Percentiles rank a stretch among this genome's conserved stretches.
These are phyloP conservation scores for Camponotus vicinus DNA, from an alignment of 1,140 invertebrate genomes.

Conservation along the genomic window DNA sequence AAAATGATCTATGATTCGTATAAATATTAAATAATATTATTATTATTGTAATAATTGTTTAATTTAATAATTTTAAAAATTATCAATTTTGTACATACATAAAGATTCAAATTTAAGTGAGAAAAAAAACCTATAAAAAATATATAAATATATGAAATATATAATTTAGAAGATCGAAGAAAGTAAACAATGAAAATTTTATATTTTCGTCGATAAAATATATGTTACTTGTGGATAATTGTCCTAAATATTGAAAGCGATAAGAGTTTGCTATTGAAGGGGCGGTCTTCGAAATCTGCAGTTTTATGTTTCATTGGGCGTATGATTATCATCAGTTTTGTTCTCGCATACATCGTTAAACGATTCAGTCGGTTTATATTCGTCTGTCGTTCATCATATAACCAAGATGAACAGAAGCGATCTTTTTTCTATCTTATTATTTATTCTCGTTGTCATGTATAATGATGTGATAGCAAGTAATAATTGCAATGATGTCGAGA, in stretches of 20 bases:
- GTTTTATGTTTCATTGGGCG: conserved; percentile 59
- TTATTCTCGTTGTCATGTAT: not conserved
- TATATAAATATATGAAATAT: conserved; percentile 1
- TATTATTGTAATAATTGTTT: not conserved
- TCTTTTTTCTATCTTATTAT: not conserved
- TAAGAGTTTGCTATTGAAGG: conserved; percentile 11
- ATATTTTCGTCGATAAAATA: not conserved
- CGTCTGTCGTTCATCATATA: not conserved
- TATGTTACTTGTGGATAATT: not conserved
- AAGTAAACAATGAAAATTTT: not conserved
- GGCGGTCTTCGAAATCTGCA: conserved; percentile 40
- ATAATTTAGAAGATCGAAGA: not conserved
- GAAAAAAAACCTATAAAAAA: too few relatives aligned
- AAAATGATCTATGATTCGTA: not conserved
- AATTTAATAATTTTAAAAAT: conserved; percentile 24
- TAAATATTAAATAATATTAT: conserved; percentile 11
- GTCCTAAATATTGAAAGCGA: not conserved
- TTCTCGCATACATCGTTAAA: not conserved
- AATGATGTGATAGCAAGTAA: not conserved
- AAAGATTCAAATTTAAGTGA: not conserved
- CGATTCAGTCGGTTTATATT: conserved; percentile 7
- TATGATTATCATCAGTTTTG: conserved; percentile 24
- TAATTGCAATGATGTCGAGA: conserved; percentile 33
- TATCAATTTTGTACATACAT: not conserved
- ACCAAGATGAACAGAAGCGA: not conserved